phyloP scores from a whole-genome alignment of 2,797 vertebrate genomes.

The Kryptolebias ocellatus region DNA sequence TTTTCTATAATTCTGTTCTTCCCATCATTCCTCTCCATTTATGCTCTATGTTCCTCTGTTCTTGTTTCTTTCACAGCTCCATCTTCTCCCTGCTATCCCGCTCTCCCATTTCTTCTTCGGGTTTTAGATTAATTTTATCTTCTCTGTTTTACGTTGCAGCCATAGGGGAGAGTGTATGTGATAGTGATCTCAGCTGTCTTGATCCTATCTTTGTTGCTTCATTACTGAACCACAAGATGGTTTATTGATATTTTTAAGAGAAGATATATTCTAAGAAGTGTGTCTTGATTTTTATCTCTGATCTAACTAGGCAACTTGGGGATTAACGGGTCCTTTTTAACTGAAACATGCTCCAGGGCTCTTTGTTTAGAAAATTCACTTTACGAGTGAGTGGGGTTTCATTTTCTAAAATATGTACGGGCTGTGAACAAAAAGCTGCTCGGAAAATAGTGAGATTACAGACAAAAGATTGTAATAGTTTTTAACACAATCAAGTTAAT shows the following conservation, averaged over 20 bases:
- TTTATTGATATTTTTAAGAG: constrained; percentile 70
- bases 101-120: not conserved
- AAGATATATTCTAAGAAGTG: constrained; percentile 52
- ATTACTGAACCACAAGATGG: constrained; percentile 61
- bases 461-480: constrained; percentile 28
- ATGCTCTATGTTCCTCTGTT: not conserved
- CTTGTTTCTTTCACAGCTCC: not conserved
- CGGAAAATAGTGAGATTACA: constrained; percentile 13
- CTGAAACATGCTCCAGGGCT: constrained; percentile 61
- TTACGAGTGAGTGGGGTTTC: constrained; percentile 44
- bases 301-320: constrained; percentile 64
- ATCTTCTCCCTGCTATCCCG: not conserved
- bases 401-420: constrained; percentile 41
- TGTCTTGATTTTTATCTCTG: constrained; percentile 59
- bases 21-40: too few relatives aligned
- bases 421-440: constrained; percentile 22
- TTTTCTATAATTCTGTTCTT: not conserved
- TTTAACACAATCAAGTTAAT: constrained; percentile 22
- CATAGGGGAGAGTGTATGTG: constrained; percentile 41
- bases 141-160: constrained; percentile 53
- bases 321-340: constrained; percentile 65
- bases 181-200: constrained; percentile 65
- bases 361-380: constrained; percentile 55
- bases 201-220: constrained; percentile 67
- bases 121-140: constrained; percentile 55